Percentiles rank a stretch among this genome's conserved stretches.
Evolutionary conservation across 2,888 invertebrate species (phyloP).

Genomic region (Erpobdella octoculata): DNA sequence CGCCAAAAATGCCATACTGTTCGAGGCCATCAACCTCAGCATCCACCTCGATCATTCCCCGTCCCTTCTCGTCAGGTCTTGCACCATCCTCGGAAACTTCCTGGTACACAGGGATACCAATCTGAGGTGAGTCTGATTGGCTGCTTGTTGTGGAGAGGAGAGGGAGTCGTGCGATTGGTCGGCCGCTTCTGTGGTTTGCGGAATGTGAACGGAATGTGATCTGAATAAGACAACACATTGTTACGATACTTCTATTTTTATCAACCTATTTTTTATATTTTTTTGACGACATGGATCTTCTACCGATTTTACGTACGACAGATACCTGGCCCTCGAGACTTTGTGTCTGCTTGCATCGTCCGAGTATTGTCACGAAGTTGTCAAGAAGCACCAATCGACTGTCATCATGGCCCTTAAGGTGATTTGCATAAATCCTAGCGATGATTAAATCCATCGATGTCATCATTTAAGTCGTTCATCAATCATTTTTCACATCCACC

Average conservation of each 20-base stretch:
- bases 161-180: not conserved
- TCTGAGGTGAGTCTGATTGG: conserved; percentile 59
- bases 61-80: conserved; percentile 88
- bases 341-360: conserved; percentile 99
- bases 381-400: conserved; percentile 98
- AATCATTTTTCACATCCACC: too few relatives aligned
- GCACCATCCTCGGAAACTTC: conserved; percentile 97
- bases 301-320: conserved; percentile 37
- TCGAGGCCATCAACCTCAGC: conserved; percentile 98
- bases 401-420: conserved; percentile 94
- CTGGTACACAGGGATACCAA: conserved; percentile 87
- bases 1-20: conserved; percentile 97
- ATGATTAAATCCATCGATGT: not conserved
- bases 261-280: too few relatives aligned
- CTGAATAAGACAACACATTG: too few relatives aligned
- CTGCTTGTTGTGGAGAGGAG: not conserved
- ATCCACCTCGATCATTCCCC: conserved; percentile 98
- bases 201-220: too few relatives aligned
- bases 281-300: too few relatives aligned
- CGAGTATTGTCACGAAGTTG: conserved; percentile 97
- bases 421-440: conserved; percentile 19
- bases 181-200: not conserved
- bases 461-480: too few relatives aligned
- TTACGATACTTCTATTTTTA: too few relatives aligned
- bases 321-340: conserved; percentile 90